Evolutionary conservation across 2,888 invertebrate species (phyloP).

Genomic region (Erebia palarica): DNA sequence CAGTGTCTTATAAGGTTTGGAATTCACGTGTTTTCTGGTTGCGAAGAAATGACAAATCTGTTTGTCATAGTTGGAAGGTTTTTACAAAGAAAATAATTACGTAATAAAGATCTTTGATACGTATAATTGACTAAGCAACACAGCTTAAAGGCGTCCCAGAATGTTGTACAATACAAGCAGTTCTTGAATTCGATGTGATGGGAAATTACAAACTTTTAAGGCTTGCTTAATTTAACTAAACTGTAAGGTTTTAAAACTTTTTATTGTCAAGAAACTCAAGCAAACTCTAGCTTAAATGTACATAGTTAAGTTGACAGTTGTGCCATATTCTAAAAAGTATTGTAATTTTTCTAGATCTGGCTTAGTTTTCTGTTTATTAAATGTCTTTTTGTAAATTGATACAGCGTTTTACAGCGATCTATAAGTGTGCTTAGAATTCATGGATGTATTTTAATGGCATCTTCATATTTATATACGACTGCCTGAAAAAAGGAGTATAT

Average conservation of each 20-base stretch:
- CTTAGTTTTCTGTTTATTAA: too few relatives aligned
- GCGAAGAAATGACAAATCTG: constrained; percentile 49
- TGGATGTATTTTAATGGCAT: not conserved
- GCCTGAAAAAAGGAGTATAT: too few relatives aligned
- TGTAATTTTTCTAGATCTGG: too few relatives aligned
- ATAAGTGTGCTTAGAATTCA: not conserved
- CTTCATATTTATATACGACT: not conserved
- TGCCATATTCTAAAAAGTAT: too few relatives aligned
- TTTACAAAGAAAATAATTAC: constrained; percentile 53
- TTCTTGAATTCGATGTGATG: not conserved
- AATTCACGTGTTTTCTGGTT: not conserved
- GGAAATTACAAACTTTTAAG: too few relatives aligned
- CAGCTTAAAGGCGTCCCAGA: not conserved
- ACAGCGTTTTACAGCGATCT: not conserved
- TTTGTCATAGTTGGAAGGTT: constrained; percentile 52
- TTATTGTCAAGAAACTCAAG: too few relatives aligned
- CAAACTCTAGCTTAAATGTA: too few relatives aligned
- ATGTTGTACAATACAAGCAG: not conserved
- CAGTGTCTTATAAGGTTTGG: constrained; percentile 13
- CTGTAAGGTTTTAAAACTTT: too few relatives aligned
- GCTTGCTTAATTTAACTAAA: too few relatives aligned
- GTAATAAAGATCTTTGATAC: constrained; percentile 54
- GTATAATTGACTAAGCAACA: constrained; percentile 45
- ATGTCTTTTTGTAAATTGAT: too few relatives aligned
- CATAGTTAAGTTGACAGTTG: too few relatives aligned